Conservation (phyloP, 2,888 invertebrate species). For the Orthosia incerta region DNA sequence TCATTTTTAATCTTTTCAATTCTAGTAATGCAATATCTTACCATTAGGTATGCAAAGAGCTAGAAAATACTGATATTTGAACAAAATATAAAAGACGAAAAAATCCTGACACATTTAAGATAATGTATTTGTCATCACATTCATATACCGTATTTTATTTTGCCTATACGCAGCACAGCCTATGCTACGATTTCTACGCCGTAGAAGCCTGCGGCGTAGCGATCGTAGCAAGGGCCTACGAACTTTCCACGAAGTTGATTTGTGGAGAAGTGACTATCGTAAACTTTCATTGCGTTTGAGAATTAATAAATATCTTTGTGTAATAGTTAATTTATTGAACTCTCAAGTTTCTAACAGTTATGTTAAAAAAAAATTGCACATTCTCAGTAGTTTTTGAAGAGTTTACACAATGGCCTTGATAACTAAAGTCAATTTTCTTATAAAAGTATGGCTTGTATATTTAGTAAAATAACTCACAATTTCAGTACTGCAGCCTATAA, state of each 20-base stretch:
- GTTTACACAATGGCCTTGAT: not conserved
- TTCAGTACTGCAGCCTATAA: not conserved
- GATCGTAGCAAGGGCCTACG: slow-evolving; percentile 12
- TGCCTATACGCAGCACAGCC: not conserved
- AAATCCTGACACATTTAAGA: too few species aligned
- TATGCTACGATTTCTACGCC: slow-evolving; percentile 27
- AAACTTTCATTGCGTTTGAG: not conserved
- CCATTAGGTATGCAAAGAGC: too few species aligned
- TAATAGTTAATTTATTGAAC: not conserved
- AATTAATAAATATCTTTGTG: not conserved
- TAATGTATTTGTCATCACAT: too few species aligned
- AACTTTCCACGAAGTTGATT: not conserved
- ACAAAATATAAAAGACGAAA: too few species aligned
- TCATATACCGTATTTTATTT: too few species aligned
- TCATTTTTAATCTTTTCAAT: too few species aligned
- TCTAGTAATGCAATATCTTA: too few species aligned
- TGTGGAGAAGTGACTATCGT: not conserved
- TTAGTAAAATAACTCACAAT: not conserved
- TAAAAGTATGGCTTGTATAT: not conserved
- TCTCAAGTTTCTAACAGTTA: accelerated
- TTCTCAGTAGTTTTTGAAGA: too few species aligned
- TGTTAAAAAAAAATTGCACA: too few species aligned
- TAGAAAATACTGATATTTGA: too few species aligned
- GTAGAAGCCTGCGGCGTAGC: slow-evolving; percentile 48
- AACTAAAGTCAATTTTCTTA: not conserved